These are phyloP conservation scores for Astreopora myriophthalma DNA, from an alignment of 64 coral and sea anemone species.

Conservation along the genomic window DNA sequence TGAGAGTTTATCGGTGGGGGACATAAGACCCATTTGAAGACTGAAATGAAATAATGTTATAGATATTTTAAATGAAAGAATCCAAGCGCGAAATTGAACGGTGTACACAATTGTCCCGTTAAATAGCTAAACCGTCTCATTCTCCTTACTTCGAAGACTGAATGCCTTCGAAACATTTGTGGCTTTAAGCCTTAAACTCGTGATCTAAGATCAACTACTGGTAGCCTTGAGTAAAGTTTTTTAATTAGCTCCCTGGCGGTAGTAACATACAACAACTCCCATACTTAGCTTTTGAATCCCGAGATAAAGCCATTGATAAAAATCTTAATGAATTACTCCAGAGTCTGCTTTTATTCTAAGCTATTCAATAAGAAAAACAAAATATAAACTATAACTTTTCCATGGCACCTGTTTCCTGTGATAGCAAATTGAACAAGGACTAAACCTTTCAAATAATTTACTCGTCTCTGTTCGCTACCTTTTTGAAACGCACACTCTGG, in stretches of 20 bases:
- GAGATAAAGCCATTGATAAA: neutral
- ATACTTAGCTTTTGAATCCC: neutral
- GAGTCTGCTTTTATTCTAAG: neutral
- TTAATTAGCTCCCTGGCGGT: neutral
- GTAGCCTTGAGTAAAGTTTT: neutral
- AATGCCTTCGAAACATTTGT: neutral
- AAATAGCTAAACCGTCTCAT: too few species aligned
- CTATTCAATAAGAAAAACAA: neutral
- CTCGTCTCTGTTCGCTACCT: neutral
- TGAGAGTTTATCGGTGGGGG: neutral
- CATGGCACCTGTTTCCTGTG: neutral
- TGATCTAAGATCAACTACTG: neutral
- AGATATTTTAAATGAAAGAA: neutral
- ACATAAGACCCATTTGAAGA: neutral
- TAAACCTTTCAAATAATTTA: neutral
- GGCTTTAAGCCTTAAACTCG: too few species aligned
- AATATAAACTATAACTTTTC: neutral
- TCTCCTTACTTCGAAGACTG: neutral
- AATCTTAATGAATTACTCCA: slow-evolving; percentile 10
- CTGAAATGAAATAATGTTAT: neutral
- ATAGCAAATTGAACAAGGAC: neutral
- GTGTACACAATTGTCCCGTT: too few species aligned
- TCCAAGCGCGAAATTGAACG: neutral
- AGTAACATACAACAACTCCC: neutral
- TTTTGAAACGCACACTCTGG: neutral